phyloP scores from a whole-genome alignment of 2,888 invertebrate genomes.

The Xanthia togata region DNA sequence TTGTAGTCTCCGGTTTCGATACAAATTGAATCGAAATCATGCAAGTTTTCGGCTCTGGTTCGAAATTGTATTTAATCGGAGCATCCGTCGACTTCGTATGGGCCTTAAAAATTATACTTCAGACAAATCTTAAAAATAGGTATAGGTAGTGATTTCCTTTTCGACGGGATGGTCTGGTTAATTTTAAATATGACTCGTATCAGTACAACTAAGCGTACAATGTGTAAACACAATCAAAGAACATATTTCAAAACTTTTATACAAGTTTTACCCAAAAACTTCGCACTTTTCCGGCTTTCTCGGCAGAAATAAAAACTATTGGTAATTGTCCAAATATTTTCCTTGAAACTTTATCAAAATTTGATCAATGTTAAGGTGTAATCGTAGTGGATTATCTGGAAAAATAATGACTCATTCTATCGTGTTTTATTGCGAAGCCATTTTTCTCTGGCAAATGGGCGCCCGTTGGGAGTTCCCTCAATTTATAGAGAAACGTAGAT shows the following conservation, averaged over 20 bases:
- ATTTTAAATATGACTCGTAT: constrained; percentile 13
- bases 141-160: not conserved
- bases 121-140: not conserved
- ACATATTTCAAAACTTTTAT: constrained; percentile 28
- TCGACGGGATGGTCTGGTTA: not conserved
- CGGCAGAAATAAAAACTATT: not conserved
- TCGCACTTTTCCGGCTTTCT: not conserved
- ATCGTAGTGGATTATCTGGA: constrained; percentile 65
- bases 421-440: constrained; percentile 70
- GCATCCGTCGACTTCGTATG: not conserved
- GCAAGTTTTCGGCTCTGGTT: constrained; percentile 19
- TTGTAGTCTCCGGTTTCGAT: not conserved
- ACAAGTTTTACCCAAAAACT: constrained; percentile 13
- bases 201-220: not conserved
- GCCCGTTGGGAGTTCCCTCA: constrained; percentile 67
- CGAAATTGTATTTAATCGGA: constrained; percentile 19
- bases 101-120: not conserved
- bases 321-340: constrained; percentile 48
- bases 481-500: constrained; percentile 69
- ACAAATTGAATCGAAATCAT: constrained; percentile 21
- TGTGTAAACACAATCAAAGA: constrained; percentile 21
- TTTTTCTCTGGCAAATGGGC: constrained; percentile 70
- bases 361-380: constrained; percentile 54
- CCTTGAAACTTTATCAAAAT: constrained; percentile 40
- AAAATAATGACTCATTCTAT: constrained; percentile 68